Evolutionary conservation across 2,113 vertebrate genomes (phyloP).

Genomic region (Sula dactylatra): DNA sequence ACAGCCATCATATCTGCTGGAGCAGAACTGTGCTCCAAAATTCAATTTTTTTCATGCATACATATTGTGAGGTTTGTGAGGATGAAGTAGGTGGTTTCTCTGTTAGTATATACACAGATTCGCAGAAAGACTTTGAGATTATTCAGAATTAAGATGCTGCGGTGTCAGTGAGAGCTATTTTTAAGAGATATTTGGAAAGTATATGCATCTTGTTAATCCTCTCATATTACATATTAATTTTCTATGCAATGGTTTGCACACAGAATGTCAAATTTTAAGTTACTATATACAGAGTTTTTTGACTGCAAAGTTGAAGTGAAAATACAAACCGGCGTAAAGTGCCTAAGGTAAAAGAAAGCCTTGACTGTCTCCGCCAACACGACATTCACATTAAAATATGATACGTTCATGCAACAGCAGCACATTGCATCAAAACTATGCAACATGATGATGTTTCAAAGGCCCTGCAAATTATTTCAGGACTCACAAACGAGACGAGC

Average conservation of each 20-base stretch:
- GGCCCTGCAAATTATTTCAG: slow-evolving; percentile 64
- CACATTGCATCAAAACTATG: slow-evolving; percentile 45
- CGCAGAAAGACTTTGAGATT: slow-evolving; percentile 7
- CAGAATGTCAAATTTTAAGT: not conserved
- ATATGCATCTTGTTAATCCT: not conserved
- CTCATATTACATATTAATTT: not conserved
- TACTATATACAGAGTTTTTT: not conserved
- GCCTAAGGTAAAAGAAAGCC: not conserved
- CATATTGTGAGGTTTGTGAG: not conserved
- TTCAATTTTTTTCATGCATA: not conserved
- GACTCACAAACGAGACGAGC: slow-evolving; percentile 7
- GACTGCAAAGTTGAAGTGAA: not conserved
- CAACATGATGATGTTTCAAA: slow-evolving; percentile 63
- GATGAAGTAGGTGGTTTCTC: slow-evolving; percentile 16
- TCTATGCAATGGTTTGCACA: not conserved
- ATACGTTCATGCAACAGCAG: slow-evolving; percentile 31
- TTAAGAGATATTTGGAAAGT: slow-evolving; percentile 5
- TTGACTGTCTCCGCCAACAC: not conserved
- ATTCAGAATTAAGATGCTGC: slow-evolving; percentile 34
- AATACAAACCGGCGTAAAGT: not conserved
- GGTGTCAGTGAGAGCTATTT: slow-evolving; percentile 9
- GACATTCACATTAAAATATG: slow-evolving; percentile 37
- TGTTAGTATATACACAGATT: slow-evolving; percentile 6
- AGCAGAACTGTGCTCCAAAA: not conserved
- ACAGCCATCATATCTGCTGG: not conserved